Percentiles rank a stretch among this genome's conserved stretches.
Conservation (phyloP, 2,113 vertebrate genomes). For the Dasyornis broadbenti region DNA sequence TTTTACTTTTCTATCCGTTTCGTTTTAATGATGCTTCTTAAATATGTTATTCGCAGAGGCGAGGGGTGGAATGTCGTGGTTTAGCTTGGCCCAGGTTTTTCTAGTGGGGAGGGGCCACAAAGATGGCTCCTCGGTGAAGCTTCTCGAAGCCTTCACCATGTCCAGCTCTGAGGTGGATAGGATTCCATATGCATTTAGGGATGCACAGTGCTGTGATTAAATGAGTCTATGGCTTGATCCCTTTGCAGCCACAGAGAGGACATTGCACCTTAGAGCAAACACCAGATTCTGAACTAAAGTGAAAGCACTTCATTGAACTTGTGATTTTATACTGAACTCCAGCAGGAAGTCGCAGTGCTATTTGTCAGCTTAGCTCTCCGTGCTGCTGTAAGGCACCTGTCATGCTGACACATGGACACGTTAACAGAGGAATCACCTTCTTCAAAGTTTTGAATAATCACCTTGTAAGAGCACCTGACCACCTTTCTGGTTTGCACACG, state of each 20-base stretch:
- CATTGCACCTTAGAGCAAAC: neutral
- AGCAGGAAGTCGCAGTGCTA: neutral
- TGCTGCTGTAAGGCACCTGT: neutral
- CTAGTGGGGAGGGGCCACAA: too few species aligned
- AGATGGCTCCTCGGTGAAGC: too few species aligned
- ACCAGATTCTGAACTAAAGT: neutral
- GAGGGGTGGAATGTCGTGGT: too few species aligned
- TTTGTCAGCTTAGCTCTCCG: neutral
- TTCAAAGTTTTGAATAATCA: neutral
- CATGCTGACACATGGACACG: neutral
- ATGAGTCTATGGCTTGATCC: neutral
- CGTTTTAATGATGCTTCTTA: too few species aligned
- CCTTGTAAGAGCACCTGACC: rapidly evolving
- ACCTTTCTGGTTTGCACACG: neutral
- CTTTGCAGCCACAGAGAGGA: neutral
- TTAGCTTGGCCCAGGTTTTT: too few species aligned
- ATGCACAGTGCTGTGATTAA: rapidly evolving
- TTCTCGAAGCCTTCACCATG: too few species aligned
- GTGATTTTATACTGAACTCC: neutral
- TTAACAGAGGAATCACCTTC: neutral
- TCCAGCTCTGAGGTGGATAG: too few species aligned
- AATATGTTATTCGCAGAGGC: too few species aligned
- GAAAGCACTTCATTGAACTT: rapidly evolving
- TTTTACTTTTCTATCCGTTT: too few species aligned
- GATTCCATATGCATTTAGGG: neutral